These are phyloP conservation scores for Cetoscarus ocellatus DNA, from an alignment of 2,797 vertebrate genomes.

Conservation along the genomic window DNA sequence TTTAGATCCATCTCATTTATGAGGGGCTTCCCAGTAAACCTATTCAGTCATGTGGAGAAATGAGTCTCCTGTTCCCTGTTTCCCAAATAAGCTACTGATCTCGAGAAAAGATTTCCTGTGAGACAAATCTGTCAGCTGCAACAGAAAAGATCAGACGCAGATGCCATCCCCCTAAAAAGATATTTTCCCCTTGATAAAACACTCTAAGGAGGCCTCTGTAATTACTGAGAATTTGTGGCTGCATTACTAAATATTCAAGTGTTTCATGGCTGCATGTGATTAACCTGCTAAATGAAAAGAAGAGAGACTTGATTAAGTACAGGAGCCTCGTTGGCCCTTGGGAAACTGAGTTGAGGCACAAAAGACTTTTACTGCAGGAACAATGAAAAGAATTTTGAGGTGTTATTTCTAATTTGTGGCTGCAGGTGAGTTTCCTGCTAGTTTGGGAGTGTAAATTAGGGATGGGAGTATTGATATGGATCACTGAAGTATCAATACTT, in stretches of 20 bases:
- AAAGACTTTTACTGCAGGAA: not conserved
- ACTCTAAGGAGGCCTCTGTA: not conserved
- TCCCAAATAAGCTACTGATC: not conserved
- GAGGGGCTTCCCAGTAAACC: not conserved
- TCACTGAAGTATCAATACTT: too few relatives aligned
- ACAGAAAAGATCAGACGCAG: not conserved
- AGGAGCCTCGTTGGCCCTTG: not conserved
- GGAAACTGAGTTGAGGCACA: not conserved
- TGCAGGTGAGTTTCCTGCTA: conserved; percentile 6
- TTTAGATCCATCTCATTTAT: not conserved
- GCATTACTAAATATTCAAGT: not conserved
- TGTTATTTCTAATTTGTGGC: conserved; percentile 15
- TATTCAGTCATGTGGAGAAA: not conserved
- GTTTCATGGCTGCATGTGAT: conserved; percentile 5
- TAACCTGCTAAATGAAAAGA: conserved; percentile 2
- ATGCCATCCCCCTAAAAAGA: not conserved
- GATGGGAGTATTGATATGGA: too few relatives aligned
- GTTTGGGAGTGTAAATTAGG: too few relatives aligned
- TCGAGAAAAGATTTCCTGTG: not conserved
- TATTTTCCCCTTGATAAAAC: conserved; percentile 1
- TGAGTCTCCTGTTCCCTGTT: not conserved
- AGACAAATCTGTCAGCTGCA: not conserved
- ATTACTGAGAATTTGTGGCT: conserved; percentile 1
- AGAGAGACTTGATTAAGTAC: not conserved
- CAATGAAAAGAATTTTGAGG: not conserved